Base-by-base conservation (phyloP, 2,113 vertebrate species). In the Gorilla gorilla region DNA sequence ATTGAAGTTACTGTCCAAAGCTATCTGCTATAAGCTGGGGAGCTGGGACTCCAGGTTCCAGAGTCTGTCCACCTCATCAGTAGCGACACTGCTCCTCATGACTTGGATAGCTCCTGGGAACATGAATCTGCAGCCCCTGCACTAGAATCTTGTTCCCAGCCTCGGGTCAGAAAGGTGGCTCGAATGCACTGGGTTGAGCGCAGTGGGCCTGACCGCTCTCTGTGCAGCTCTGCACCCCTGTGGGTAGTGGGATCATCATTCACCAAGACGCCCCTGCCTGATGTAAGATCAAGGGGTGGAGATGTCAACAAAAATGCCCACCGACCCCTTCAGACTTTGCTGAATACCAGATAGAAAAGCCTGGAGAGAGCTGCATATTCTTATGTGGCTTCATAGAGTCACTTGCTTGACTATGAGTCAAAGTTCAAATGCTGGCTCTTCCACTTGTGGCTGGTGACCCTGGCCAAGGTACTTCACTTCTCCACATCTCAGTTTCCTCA, bases 151-250 rank as follows among this genome's bases (percentile, higher is more conserved):
- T 59, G 16, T 57, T 72, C 35, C 30, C 17, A 82, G 32, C 6
- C 13, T 38, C 43, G 17, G 38, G 25, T 59, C 72, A 32, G 81
- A 93, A 40, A 25, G 23, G 38, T 38, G 52, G 57, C 43, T 86
- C 52, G 48, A 61, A 2, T 75, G 23, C 30, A 27, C 43, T 4
- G 17, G 3, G 5, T 17, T 1, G 10, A 75, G 57, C 8, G 22
- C 35, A 12, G 16, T 1, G 3, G 32, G 86, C 32, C 6, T 50
- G 4, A 4, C 1, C 3, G 1, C 27, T 23, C 20, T 30, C 1
- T 81, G 27, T 4, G 1, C n/a, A 25, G 27, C 18, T 82, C 72
- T 30, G 6, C 8, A 20, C 9, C 32, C 35, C 52, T 20, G 2
- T 38, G 43, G 25, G 12, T 30, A 3, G 9, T 2, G 35, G 35